Evolutionary conservation across 2,113 vertebrate species (phyloP).

Genomic region (Lethenteron reissneri): DNA sequence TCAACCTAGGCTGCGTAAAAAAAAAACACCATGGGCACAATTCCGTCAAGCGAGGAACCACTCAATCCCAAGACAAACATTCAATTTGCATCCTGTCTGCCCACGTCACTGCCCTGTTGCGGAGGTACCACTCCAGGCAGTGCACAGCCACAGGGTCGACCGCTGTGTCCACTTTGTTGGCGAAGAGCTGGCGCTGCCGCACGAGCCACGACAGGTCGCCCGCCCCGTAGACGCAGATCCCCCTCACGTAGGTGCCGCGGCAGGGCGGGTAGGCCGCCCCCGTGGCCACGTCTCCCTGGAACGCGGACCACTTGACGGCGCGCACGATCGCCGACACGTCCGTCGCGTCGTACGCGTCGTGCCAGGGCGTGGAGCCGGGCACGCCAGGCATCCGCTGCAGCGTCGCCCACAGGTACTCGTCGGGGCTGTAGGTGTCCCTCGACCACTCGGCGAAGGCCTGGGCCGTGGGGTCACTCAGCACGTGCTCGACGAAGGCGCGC

Average conservation of each 20-base stretch:
- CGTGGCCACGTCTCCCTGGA: background rate
- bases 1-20: too few species aligned
- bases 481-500: constrained; percentile 6
- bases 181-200: constrained; percentile 8
- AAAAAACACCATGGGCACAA: too few species aligned
- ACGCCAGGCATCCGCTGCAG: constrained; percentile 6
- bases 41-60: too few species aligned
- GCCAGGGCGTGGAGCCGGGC: background rate
- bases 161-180: constrained; percentile 6
- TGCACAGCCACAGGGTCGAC: constrained; percentile 1
- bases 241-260: constrained; percentile 5
- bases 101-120: background rate
- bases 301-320: constrained; percentile 7
- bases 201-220: constrained; percentile 8
- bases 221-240: constrained; percentile 8
- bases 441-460: constrained; percentile 5
- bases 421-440: constrained; percentile 7
- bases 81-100: too few species aligned
- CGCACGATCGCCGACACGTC: background rate
- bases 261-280: constrained; percentile 1
- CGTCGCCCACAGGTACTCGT: constrained; percentile 8
- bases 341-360: constrained; percentile 1
- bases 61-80: too few species aligned
- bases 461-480: background rate
- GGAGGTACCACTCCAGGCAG: constrained; percentile 6